Evolutionary conservation across 2,888 invertebrate species (phyloP).

Genomic region (Xestia rhomboidea): DNA sequence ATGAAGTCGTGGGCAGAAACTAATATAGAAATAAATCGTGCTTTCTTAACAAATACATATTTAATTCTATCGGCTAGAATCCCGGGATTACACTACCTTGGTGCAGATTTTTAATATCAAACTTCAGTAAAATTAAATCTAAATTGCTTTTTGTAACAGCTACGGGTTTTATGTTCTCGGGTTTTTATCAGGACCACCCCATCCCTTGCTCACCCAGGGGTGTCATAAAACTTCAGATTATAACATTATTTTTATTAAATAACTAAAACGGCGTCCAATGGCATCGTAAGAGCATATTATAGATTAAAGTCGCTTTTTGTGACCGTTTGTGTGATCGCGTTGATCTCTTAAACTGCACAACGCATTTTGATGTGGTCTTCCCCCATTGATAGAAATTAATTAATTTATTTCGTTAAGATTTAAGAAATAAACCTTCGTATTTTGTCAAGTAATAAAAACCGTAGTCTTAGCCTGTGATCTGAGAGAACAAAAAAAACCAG

Average conservation of each 20-base stretch:
- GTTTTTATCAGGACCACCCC: conserved; percentile 42
- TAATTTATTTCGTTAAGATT: background rate
- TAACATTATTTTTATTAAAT: conserved; percentile 48
- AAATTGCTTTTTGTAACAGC: conserved; percentile 47
- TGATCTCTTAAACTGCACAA: background rate
- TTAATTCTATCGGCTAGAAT: background rate
- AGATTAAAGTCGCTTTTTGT: background rate
- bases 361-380: background rate
- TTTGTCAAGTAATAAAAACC: background rate
- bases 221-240: conserved; percentile 49
- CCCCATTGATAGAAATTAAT: background rate
- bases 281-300: background rate
- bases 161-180: conserved; percentile 44
- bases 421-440: background rate
- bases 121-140: conserved; percentile 24
- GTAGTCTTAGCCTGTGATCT: background rate
- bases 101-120: background rate
- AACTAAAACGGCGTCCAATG: background rate
- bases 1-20: background rate
- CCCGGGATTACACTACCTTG: background rate
- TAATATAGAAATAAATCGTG: background rate
- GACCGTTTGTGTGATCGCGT: background rate
- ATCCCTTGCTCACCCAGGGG: conserved; percentile 35
- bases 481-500: background rate
- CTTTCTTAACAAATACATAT: background rate